Conservation (phyloP, 2,113 vertebrate species). For the Strix aluco region DNA sequence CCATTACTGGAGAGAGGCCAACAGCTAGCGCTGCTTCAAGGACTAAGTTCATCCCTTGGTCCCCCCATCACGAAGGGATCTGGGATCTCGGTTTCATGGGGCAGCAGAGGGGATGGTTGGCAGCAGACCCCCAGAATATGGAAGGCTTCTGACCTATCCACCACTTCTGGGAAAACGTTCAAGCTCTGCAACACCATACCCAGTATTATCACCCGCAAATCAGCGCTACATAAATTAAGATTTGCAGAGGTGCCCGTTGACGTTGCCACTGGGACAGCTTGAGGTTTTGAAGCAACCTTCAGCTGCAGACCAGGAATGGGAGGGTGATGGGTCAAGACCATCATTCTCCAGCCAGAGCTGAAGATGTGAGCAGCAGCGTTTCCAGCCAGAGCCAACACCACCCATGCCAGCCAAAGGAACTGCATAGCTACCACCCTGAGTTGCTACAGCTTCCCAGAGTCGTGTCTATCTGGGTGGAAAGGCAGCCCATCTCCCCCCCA, state of each 20-base stretch:
- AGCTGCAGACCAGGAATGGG: neutral
- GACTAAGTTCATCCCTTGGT: neutral
- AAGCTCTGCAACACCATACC: neutral
- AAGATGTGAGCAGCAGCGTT: too few relatives aligned
- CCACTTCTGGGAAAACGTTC: accelerated
- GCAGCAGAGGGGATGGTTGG: neutral
- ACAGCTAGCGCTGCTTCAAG: neutral
- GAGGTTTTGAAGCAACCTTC: neutral
- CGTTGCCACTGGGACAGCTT: neutral
- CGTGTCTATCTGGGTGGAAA: accelerated
- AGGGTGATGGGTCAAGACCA: neutral
- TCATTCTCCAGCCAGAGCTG: too few relatives aligned
- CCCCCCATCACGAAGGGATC: neutral
- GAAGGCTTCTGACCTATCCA: neutral
- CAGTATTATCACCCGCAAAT: neutral
- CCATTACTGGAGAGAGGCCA: neutral
- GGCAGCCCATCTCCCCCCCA: neutral
- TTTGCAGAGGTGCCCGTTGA: neutral
- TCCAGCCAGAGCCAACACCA: neutral
- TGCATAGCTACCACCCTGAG: too few relatives aligned
- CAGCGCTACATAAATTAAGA: too few relatives aligned
- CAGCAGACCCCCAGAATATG: accelerated
- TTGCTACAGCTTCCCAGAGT: neutral
- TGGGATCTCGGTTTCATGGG: accelerated
- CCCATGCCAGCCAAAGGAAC: accelerated